A percentile compares a stretch with the other conserved stretches of the same genome.
phyloP scores from a whole-genome alignment of 2,113 vertebrate genomes.

The Agelaius tricolor region DNA sequence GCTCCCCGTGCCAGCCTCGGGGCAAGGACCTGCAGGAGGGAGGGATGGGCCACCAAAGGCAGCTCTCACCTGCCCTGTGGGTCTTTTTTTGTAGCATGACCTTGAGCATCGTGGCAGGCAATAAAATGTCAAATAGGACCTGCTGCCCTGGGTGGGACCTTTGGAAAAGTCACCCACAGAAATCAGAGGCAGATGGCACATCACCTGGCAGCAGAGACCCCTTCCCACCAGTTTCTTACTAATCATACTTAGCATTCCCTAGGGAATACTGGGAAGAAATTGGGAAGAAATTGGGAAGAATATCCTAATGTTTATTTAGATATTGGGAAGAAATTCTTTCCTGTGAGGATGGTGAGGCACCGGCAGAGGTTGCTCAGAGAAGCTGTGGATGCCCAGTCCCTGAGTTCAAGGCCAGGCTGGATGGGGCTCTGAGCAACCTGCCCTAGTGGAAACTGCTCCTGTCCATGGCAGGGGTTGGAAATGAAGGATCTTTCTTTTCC shows the following conservation, averaged over 20 bases:
- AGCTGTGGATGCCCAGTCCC: background rate
- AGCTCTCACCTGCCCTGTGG: background rate
- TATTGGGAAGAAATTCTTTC: background rate
- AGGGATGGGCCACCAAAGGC: background rate
- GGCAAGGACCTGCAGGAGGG: background rate
- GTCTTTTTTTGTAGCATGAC: background rate
- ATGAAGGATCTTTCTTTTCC: background rate
- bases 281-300: background rate
- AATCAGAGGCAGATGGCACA: background rate
- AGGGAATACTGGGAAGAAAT: background rate
- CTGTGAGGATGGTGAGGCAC: too few relatives aligned
- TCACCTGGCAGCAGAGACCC: background rate
- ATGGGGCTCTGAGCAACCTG: background rate
- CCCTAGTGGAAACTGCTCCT: accelerated
- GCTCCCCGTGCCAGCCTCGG: background rate
- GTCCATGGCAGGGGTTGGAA: background rate
- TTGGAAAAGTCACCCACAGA: background rate
- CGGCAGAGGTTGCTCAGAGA: background rate
- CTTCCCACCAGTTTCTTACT: background rate
- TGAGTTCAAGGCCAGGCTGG: too few relatives aligned
- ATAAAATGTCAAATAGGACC: background rate
- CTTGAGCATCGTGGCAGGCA: background rate
- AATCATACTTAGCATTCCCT: background rate
- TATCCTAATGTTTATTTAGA: background rate
- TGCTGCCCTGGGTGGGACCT: background rate